Conservation (phyloP, 2,113 vertebrate genomes). For the Ammodytes dubius region DNA sequence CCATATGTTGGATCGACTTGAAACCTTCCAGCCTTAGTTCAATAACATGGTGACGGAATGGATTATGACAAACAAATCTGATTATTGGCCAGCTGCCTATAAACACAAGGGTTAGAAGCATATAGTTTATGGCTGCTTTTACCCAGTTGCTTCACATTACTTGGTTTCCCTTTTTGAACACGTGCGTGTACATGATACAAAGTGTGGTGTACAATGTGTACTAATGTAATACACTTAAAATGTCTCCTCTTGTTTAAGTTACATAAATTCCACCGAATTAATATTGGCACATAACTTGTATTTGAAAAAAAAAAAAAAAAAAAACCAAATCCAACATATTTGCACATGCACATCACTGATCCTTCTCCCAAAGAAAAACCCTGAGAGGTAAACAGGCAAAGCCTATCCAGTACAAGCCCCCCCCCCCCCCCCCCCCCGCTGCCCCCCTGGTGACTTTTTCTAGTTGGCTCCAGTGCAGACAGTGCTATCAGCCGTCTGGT, state of each 20-base stretch:
- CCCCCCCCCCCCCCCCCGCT: too few relatives aligned
- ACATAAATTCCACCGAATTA: neutral
- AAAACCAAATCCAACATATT: neutral
- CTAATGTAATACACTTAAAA: neutral
- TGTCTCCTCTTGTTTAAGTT: neutral
- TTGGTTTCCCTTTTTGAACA: neutral
- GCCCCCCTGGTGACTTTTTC: conserved; percentile 18
- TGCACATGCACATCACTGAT: neutral
- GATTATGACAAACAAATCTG: neutral
- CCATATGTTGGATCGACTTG: neutral
- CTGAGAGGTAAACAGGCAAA: neutral
- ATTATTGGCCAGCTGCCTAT: neutral
- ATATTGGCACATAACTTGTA: neutral
- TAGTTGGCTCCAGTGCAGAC: conserved; percentile 25
- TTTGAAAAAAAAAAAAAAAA: neutral
- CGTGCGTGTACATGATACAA: neutral
- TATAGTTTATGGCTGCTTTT: too few relatives aligned
- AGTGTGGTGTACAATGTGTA: too few relatives aligned
- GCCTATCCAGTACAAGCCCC: neutral
- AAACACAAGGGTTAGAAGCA: neutral
- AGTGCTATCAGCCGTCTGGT: conserved; percentile 20
- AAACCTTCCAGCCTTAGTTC: neutral
- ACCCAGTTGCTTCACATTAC: neutral
- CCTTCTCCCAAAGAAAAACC: neutral
- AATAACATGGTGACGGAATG: neutral